These are phyloP conservation scores for Epirrhoe alternata DNA, from an alignment of 2,888 invertebrate genomes.

Conservation along the genomic window DNA sequence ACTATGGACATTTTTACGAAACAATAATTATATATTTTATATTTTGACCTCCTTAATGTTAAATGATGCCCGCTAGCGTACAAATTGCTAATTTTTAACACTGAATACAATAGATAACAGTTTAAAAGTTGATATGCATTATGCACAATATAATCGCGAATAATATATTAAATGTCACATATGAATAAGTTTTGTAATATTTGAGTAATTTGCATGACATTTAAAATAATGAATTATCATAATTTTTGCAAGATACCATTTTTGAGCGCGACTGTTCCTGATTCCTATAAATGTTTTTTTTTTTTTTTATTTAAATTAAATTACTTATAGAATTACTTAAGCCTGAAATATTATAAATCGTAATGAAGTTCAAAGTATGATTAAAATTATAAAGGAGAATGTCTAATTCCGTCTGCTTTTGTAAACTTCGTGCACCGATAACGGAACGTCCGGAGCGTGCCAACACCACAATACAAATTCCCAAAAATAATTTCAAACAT, in stretches of 20 bases:
- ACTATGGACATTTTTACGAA: too few species aligned
- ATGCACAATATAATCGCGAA: constrained; percentile 19
- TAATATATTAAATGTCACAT: constrained; percentile 25
- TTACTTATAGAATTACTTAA: too few species aligned
- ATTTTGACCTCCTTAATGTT: constrained; percentile 2
- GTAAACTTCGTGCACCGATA: constrained; percentile 42
- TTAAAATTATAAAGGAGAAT: constrained; percentile 18
- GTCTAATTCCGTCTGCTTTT: constrained; percentile 32
- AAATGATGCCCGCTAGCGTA: not conserved
- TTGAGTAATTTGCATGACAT: constrained; percentile 23
- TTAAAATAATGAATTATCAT: not conserved
- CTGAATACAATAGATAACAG: constrained; percentile 28
- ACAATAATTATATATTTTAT: too few species aligned
- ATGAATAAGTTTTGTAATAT: constrained; percentile 11
- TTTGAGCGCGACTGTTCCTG: not conserved
- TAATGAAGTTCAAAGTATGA: constrained; percentile 6
- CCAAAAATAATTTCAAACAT: constrained; percentile 70
- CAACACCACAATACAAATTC: constrained; percentile 68
- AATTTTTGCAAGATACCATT: not conserved
- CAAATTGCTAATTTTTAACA: constrained; percentile 13
- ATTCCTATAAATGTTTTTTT: too few species aligned
- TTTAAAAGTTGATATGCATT: not conserved
- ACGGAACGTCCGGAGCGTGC: constrained; percentile 57
- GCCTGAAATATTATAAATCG: not conserved
- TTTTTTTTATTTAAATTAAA: too few species aligned